Conservation (phyloP, 2,888 invertebrate species). For the Volucella zonaria region DNA sequence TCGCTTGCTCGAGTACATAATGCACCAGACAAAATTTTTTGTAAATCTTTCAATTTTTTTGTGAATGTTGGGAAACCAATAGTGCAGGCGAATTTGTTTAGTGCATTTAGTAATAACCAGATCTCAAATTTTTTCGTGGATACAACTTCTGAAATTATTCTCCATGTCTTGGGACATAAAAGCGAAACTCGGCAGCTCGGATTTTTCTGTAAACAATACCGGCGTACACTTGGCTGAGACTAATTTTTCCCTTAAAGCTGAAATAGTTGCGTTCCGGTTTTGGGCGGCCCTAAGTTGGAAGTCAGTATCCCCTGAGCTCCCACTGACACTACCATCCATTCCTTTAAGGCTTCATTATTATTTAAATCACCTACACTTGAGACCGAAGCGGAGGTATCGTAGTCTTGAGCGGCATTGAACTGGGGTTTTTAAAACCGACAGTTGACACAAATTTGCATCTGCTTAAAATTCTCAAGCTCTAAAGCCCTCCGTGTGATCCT, state of each 20-base stretch:
- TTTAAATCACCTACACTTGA: too few species aligned
- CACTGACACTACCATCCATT: neutral
- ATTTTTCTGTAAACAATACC: neutral
- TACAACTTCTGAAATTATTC: slow-evolving; percentile 35
- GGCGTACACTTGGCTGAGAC: neutral
- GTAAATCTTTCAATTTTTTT: slow-evolving; percentile 75
- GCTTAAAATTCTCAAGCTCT: too few species aligned
- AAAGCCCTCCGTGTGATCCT: too few species aligned
- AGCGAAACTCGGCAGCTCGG: neutral
- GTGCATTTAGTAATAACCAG: slow-evolving; percentile 29
- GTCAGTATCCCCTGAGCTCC: neutral
- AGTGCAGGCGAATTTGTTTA: slow-evolving; percentile 72
- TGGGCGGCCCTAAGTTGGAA: too few species aligned
- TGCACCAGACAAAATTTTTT: too few species aligned
- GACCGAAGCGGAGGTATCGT: too few species aligned
- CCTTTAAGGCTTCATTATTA: too few species aligned
- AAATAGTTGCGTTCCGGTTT: neutral
- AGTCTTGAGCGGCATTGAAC: too few species aligned
- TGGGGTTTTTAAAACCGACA: too few species aligned
- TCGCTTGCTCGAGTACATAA: slow-evolving; percentile 76
- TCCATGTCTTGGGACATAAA: slow-evolving; percentile 53
- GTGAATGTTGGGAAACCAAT: slow-evolving; percentile 81
- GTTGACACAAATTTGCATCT: too few species aligned
- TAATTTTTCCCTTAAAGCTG: neutral
- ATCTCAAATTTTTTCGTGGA: slow-evolving; percentile 61